Base-by-base conservation (phyloP, 35 echinoderm and acorn worm genomes). In the Apostichopus parvimensis region DNA sequence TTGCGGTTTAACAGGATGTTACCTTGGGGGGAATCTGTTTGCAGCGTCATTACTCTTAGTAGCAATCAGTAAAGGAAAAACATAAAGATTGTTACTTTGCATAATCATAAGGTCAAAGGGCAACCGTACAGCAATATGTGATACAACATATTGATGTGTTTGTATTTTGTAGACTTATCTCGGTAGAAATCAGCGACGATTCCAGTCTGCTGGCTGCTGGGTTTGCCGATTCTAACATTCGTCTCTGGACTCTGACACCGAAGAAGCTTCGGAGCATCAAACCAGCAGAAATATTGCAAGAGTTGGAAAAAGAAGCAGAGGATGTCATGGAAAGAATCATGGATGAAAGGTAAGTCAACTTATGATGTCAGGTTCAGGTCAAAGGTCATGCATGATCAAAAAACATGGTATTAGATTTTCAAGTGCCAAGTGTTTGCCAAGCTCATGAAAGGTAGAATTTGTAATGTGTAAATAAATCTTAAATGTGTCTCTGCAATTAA, bases 261-360 rank as follows among this genome's bases (percentile, higher is more conserved):
- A 89, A 94, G 88, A 99, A 95, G 57, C 92, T 99, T 28, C 87
- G 97, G 71, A 90, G 54, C 20, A 94, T 99, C 73, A 99, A 99
- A 92, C 58, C 82, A 53, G 90, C 93, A 4, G 81, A 91, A 72
- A 85, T 94, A 17, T 82, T 99, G 64, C 78, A 87, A 9, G 87
- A 92, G 9, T 88, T 99, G 26, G 97, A 99, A 79, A 95, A 91
- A 12, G 97, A 99, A 79, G 88, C 97, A 65, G 97, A 99, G 88
- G 97, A 99, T 95, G 91, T 99, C 62, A 58, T 99, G 82, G 97
- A 99, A 77, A 94, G 97, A 89, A 99, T 99, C 53, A 99, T 99
- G 97, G 97, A 99, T 95, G 97, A 99, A 20, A 96, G 97, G 97
- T 99, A 55, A 0, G 0, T 88, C 54, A 84, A 60, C n/a, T 84